Evolutionary conservation across 2,797 vertebrate genomes (phyloP), one percentile per base, ranked within the genome.

Genomic region (Eulemur rubriventer): DNA sequence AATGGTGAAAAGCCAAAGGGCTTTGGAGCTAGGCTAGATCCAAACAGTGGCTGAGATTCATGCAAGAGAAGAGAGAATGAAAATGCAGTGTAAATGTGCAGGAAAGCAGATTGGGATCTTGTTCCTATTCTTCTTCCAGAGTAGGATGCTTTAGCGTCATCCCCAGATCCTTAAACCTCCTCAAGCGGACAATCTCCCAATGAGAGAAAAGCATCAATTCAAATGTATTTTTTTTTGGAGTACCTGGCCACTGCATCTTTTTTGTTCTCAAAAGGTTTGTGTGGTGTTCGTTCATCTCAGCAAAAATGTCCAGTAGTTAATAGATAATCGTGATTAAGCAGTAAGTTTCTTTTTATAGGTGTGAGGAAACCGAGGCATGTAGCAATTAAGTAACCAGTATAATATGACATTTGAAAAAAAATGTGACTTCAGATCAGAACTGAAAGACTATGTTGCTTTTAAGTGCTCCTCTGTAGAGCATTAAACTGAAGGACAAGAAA

Each of bases 251-350:
- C 9, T 57, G 14, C 96, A 43, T 67, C 48, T 73, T 75, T 91
- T 92, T 82, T 48, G 10, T 92, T 93, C 24, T 92, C 43, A 48
- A 38, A 72, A 94, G 43, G 33, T 94, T 97, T 96, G 41, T n/a
- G 24, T 85, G 17, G 38, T 94, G 1, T 78, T 78, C 50, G 26
- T 3, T 80, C 48, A 80, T 33, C 22, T 81, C 41, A 69, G 46
- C 41, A 91, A 52, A 90, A 90, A 94, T 88, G 26, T 46, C 33
- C 52, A 52, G 24, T 61, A 86, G 30, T 93, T 92, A 80, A 30
- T 91, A 86, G 75, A 59, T 96, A 79, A 85, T 12, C 50, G 59
- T 91, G 76, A 84, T 93, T 86, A 95, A 84, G 11, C 55, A 94
- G 38, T 85, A 81, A 50, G 17, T 79, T 88, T 92, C 33, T 33